These are phyloP conservation scores for Trypoxylon attenuatum DNA, from an alignment of 2,888 invertebrate species.

Conservation along the genomic window DNA sequence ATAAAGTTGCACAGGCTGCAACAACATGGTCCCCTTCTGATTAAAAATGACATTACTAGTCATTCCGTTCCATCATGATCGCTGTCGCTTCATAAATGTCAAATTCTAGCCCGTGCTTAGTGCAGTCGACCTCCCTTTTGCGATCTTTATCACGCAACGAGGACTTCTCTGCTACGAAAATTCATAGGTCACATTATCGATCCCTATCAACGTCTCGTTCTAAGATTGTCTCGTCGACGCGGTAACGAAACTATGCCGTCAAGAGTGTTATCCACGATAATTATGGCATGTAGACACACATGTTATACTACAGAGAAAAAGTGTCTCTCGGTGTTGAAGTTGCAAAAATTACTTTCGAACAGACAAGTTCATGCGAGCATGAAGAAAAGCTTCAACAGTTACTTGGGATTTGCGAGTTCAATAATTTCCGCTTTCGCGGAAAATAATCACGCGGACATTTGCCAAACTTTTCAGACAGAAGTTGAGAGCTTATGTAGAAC, in stretches of 20 bases:
- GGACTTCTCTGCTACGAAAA: no score
- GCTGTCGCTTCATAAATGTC: background rate
- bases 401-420: background rate
- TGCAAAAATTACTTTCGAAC: background rate
- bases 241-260: background rate
- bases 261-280: background rate
- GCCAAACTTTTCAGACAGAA: slow-evolving; percentile 7
- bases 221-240: no score
- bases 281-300: background rate
- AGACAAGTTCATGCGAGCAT: background rate
- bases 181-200: no score
- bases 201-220: no score
- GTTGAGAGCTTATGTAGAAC: slow-evolving; percentile 3
- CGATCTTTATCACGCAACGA: no score
- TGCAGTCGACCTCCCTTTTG: background rate
- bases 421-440: background rate
- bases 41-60: background rate
- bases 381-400: background rate
- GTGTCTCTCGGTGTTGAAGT: background rate
- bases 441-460: background rate
- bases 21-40: background rate
- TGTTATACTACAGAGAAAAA: no score
- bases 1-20: slow-evolving; percentile 26
- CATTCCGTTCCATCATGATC: background rate
- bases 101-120: background rate